phyloP scores from a whole-genome alignment of 2,113 vertebrate species.

The Bubalus kerabau region DNA sequence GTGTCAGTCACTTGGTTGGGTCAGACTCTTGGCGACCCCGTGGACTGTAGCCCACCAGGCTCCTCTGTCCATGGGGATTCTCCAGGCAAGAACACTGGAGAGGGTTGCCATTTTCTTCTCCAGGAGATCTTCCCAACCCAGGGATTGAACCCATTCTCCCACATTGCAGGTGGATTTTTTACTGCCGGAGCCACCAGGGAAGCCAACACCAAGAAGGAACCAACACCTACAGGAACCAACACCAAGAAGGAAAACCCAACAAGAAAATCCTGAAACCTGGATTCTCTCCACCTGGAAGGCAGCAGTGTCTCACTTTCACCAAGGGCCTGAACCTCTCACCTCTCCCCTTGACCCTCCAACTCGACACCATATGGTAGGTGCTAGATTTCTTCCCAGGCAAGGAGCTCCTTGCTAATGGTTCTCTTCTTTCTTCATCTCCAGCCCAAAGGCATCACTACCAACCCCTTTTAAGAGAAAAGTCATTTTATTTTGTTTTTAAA shows the following conservation, averaged over 20 bases:
- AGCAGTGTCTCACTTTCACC: background rate
- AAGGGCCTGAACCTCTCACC: too few species aligned
- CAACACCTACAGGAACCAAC: background rate
- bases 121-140: background rate
- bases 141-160: background rate
- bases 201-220: background rate
- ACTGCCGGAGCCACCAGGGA: background rate
- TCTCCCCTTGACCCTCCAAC: background rate
- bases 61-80: background rate
- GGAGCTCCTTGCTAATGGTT: background rate
- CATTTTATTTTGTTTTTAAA: fast-evolving
- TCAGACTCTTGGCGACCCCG: background rate
- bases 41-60: background rate
- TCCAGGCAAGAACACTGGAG: background rate
- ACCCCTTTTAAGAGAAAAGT: background rate
- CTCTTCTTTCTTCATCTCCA: background rate
- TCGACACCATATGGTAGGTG: background rate
- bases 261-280: background rate
- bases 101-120: background rate
- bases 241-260: background rate
- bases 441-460: background rate
- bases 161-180: background rate
- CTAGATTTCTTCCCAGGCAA: background rate
- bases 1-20: background rate
- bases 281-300: background rate